Evolutionary conservation across 2,113 vertebrate genomes (phyloP), one percentile per base, ranked within the genome.

Genomic region (Misgurnus anguillicaudatus): DNA sequence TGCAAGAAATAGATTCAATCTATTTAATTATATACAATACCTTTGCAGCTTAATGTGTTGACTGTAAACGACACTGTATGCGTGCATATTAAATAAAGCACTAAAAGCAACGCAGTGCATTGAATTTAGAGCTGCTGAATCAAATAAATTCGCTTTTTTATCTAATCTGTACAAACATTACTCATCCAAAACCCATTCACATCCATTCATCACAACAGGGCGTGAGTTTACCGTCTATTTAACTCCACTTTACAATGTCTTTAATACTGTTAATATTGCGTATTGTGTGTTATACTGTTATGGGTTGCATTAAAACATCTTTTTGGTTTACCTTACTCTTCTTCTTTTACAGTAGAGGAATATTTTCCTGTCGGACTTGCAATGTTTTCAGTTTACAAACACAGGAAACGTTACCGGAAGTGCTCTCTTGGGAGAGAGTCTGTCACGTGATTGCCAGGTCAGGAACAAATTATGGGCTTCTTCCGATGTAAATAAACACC

Each of bases 391-490:
- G 92, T 93, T 94, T 94, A 94, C 91, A 92, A 94, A 93, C 93
- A 94, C 92, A 93, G 93, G 92, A 93, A 93, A 91, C 87, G 82
- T 84, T 85, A 91, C 91, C 92, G 93, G 93, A 94, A 93, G 91
- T 90, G 81, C 87, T 90, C 83, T 78, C 84, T 78, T 41, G 84
- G 84, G 87, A 87, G 75, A 36, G 71, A 13, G 10, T 14, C 9
- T 36, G 84, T 9, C 91, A 91, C 77, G 83, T 92, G 89, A 88
- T 31, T 6, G 11, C 31, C 19, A 39, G 9, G 14, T 38, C 3
- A 11, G 21, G 9, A 10, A 57, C 48, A 17, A 17, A 16, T 41
- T 11, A 48, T 3, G 3, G 7, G 4, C 47, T 45, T 9, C 78
- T 70, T 84, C 78, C 78, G 42, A 67, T 42, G 39, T 75, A 36